Conservation (phyloP, 2,888 invertebrate species). For the Antheraea yamamai region DNA sequence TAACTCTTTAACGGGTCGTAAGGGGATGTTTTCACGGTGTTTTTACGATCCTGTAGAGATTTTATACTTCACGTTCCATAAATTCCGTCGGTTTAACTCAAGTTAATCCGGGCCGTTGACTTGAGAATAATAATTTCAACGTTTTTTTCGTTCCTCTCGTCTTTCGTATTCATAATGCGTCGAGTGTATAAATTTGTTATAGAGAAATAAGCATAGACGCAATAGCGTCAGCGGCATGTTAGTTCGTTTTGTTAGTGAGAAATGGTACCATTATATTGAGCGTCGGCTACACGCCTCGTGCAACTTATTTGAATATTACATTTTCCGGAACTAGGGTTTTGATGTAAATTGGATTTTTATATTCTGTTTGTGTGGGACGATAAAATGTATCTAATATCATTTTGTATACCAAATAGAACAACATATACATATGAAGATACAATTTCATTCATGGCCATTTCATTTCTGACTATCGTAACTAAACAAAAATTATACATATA, state of each 20-base stretch:
- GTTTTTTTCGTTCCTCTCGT: conserved; percentile 23
- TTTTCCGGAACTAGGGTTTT: background rate
- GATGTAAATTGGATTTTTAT: background rate
- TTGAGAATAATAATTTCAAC: conserved; percentile 39
- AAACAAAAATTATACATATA: too few relatives aligned
- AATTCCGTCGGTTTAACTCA: conserved; percentile 22
- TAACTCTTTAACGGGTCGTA: conserved; percentile 28
- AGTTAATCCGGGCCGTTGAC: conserved; percentile 28
- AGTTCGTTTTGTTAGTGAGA: conserved; percentile 14
- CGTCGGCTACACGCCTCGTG: background rate
- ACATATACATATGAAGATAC: too few relatives aligned
- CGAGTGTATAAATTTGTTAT: conserved; percentile 29
- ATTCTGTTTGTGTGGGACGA: background rate
- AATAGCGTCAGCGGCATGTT: conserved; percentile 17
- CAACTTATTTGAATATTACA: background rate
- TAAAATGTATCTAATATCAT: background rate
- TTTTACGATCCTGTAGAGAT: conserved; percentile 30
- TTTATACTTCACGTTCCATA: conserved; percentile 36
- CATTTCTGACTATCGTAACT: too few relatives aligned
- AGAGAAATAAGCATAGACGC: conserved; percentile 17
- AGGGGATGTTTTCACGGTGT: conserved; percentile 25
- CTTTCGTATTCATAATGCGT: conserved; percentile 26
- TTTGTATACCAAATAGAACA: background rate
- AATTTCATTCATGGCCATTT: too few relatives aligned
- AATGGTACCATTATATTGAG: conserved; percentile 24